Evolutionary conservation across 92 coral and sea anemone species (phyloP), one percentile per base, ranked within the genome.

Genomic region (Epizoanthus scotinus): DNA sequence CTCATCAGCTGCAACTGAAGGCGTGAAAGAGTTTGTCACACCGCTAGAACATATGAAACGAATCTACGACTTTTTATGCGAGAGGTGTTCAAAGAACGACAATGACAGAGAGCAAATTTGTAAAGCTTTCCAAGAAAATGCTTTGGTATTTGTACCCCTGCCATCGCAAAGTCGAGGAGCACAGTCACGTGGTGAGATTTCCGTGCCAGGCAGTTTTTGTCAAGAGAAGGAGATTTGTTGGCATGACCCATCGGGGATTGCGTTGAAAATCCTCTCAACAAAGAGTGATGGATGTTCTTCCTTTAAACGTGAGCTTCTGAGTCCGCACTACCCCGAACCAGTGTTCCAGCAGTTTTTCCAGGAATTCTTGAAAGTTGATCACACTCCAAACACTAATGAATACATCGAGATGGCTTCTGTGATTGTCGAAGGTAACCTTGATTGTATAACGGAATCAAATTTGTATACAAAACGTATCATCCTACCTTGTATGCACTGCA

Each of bases 201-300:
- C 44, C 36, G n/a, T 63, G 40, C 1, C 29, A 18, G 98, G 90
- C 14, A 69, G 42, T 4, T 94, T 94, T 83, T 68, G 70, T 36
- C 58, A 73, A 21, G 78, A 65, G 77, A 94, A 94, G 78, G 94
- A 89, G 56, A 90, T 94, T 27, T 94, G 91, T 56, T 94, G 98
- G 98, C 69, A 71, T 24, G 98, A 94, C 77, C 98, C 98, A 17
- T 89, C 97, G 1, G 90, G 53, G 61, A 70, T 94, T 25, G 75
- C 85, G 38, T 19, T 17, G 71, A 79, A 82, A 53, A 81, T 84
- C 17, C 72, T 70, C 17, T 49, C 15, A 31, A 56, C 78, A 17
- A 78, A 79, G 19, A 68, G 64, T 12, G 49, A 79, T 73, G 50
- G 9, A 19, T 6, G 26, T 6, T 61, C 50, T 12, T 58, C 85